phyloP scores from a whole-genome alignment of 2,888 invertebrate species.

The Amiota mariae region DNA sequence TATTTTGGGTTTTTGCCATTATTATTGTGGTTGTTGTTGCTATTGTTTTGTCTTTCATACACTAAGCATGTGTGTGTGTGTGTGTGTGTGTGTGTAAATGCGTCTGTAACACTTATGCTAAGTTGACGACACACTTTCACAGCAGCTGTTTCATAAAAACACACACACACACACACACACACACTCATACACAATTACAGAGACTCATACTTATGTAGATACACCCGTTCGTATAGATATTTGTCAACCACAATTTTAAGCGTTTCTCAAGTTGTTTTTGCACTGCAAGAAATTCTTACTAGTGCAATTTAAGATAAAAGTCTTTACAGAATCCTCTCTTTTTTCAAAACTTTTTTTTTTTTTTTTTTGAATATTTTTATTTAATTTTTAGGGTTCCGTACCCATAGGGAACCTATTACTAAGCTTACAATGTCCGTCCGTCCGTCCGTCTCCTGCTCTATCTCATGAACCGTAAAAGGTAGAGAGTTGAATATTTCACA shows the following conservation, averaged over 20 bases:
- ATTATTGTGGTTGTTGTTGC: conserved; percentile 5
- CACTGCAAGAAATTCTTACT: conserved; percentile 13
- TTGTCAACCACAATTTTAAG: conserved; percentile 49
- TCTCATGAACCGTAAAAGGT: no score
- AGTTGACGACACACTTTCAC: conserved; percentile 66
- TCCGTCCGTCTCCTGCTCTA: no score
- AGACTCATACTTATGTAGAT: conserved; percentile 21
- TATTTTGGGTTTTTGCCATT: conserved; percentile 26
- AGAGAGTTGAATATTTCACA: no score
- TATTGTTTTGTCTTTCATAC: conserved; percentile 15
- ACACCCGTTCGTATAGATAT: conserved; percentile 21
- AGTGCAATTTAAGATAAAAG: no score
- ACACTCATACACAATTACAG: conserved; percentile 18
- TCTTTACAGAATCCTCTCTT: background rate
- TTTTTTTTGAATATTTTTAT: background rate
- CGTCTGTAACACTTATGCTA: conserved; percentile 45
- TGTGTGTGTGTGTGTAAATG: conserved; percentile 27
- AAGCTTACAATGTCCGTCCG: no score
- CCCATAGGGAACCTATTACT: no score
- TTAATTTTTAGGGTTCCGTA: no score
- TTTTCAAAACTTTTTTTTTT: background rate
- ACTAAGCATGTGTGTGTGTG: background rate
- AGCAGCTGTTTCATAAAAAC: conserved; percentile 47
- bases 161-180: conserved; percentile 31
- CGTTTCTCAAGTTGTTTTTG: conserved; percentile 27